Conservation (phyloP, 2,113 vertebrate species). For the Galeopterus variegatus region DNA sequence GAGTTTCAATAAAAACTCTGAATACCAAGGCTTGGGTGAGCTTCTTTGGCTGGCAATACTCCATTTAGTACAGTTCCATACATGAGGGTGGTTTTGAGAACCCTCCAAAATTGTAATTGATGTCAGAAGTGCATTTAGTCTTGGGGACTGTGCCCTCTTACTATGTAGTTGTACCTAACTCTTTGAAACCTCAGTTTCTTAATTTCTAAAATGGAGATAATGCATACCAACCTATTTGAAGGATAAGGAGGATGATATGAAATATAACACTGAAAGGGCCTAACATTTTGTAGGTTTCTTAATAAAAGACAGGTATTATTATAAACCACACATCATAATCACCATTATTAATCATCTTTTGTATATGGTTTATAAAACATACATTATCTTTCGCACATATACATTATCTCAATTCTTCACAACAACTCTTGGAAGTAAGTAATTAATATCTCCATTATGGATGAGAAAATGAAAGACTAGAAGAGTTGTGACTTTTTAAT, state of each 20-base stretch:
- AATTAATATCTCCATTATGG: constrained; percentile 7
- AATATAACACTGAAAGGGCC: background rate
- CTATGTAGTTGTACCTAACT: background rate
- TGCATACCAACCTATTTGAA: background rate
- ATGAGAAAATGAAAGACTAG: background rate
- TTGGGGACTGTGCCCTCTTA: background rate
- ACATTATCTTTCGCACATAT: background rate
- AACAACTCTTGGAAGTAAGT: background rate
- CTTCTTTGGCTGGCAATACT: background rate
- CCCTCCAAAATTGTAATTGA: background rate
- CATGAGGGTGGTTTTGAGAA: background rate
- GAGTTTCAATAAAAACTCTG: background rate
- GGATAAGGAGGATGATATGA: background rate
- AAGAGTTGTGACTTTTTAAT: background rate
- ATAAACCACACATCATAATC: background rate
- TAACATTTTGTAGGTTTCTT: background rate
- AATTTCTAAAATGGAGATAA: background rate
- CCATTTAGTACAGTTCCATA: background rate
- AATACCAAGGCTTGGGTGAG: background rate
- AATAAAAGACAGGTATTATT: background rate
- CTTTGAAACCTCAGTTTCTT: background rate
- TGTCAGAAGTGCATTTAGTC: background rate
- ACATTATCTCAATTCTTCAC: background rate
- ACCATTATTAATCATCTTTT: background rate
- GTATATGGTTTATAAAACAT: constrained; percentile 32